Conservation (phyloP, 2,113 vertebrate genomes). For the Syngnathus scovelli region DNA sequence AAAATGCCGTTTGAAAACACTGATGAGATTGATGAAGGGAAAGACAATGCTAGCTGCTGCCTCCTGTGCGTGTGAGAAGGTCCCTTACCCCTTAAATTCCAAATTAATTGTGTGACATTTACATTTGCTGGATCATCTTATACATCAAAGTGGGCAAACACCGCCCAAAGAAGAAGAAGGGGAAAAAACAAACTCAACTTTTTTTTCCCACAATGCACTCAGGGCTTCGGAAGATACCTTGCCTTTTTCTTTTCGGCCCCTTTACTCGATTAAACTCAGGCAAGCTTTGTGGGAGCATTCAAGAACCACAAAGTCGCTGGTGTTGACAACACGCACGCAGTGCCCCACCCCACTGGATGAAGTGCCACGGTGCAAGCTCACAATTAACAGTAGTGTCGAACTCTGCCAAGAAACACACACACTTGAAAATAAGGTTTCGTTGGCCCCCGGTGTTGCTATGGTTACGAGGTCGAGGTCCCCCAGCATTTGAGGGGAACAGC, state of each 20-base stretch:
- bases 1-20: too few relatives aligned
- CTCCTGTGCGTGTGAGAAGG: too few relatives aligned
- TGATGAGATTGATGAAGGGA: too few relatives aligned
- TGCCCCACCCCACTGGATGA: constrained; percentile 12
- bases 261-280: not conserved
- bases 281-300: not conserved
- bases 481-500: constrained; percentile 40
- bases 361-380: constrained; percentile 51
- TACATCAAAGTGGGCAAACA: too few relatives aligned
- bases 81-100: too few relatives aligned
- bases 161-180: too few relatives aligned
- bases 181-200: too few relatives aligned
- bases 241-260: not conserved
- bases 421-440: constrained; percentile 45
- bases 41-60: too few relatives aligned
- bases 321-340: constrained; percentile 10
- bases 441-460: constrained; percentile 41
- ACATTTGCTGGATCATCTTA: too few relatives aligned
- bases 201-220: not conserved
- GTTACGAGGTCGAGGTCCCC: constrained; percentile 46
- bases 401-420: constrained; percentile 72
- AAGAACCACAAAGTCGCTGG: constrained; percentile 4
- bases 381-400: constrained; percentile 80
- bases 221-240: not conserved
- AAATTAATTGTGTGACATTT: too few relatives aligned